Base-by-base conservation (phyloP, 2,888 invertebrate species). In the Melanotus villosus region DNA sequence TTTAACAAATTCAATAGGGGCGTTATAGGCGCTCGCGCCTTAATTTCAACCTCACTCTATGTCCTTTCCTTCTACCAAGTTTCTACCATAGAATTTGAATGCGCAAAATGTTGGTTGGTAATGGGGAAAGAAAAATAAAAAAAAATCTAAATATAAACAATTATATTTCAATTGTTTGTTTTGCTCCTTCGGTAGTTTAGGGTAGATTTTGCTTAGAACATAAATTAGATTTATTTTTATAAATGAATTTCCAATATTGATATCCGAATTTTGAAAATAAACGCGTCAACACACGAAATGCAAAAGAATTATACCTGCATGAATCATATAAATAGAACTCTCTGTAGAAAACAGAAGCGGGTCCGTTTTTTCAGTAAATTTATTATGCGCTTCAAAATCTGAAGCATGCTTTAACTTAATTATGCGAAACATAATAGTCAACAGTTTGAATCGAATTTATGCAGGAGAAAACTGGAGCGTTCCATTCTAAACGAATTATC, bases 401-500 rank as follows among this genome's bases (percentile, higher is more conserved):
- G 30, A 30, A 10, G 59, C 45, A 65, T 67, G 59, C 63, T 70
- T 57, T 68, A 71, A 71, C 57, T 68, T 68, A 68, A 71, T 71
- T 71, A 65, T 62, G 43, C 58, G 57, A 65, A 68, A 71, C 59
- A 65, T 68, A 64, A 64, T 66, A 70, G 67, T 60, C 67, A 56
- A 70, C 70, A 65, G 66, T 70, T 66, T 70, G 50, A 58, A 52
- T 47, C 30, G 67, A 70, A 71, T 68, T 71, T 67, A 68, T 71
- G 67, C 43, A 63, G 38, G 59, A 71, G 60, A 65, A 43, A 68
- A 64, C 67, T 54, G 45, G 38, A 43, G 58, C 45, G 58, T 65
- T 52, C 65, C 68, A 64, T 64, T 71, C 64, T 68, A 71, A 71
- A 65, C 71, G 71, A 71, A 71, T 71, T 71, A 71, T 67, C 67